Evolutionary conservation across 2,113 vertebrate genomes (phyloP), one percentile per base, ranked within the genome.

Genomic region (Nicator chloris): DNA sequence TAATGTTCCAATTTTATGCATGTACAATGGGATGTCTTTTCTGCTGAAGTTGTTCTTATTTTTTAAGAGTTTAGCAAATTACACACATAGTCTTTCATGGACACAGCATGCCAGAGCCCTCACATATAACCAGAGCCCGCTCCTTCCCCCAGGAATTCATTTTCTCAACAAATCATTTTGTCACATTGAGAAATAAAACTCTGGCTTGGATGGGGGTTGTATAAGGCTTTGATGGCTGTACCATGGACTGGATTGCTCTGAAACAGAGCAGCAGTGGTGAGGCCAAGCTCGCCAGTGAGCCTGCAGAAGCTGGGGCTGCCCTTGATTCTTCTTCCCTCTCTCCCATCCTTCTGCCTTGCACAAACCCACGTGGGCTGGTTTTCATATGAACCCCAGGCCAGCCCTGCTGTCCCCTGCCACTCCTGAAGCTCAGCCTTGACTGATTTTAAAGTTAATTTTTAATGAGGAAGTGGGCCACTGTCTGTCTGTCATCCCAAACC

Each of bases 1-100:
- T 93, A 53, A 75, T 76, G 53, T 92, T 96, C 85, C 72, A 42
- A 23, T 86, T 95, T 83, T 94, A 66, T 75, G 44, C 76, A 66
- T 40, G 51, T 93, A 91, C 66, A 95, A 92, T 77, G 68, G 75
- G 76, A 81, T 92, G 15, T 15, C 90, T 94, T 94, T 92, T 83
- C 40, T 95, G 72, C 70, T 93, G 57, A 88, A 95, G 23, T 31
- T 63, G 9, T 83, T 92, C 50, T 57, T 65, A 45, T 90, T 93
- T 96, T 94, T 88, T 73, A 56, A 78, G 45, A 86, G 40, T 61
- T 86, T 71, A 83, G 40, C n/a, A 92, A 92, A 93, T 88, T 81
- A 89, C 57, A 68, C 44, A 35, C 60, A 14, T 33, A 33, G 64
- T 19, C 60, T 92, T 95, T 92, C 82, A 64, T 57, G 40, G 45